phyloP scores from a whole-genome alignment of 2,888 invertebrate species.

The Phyllotreta cruciferae region DNA sequence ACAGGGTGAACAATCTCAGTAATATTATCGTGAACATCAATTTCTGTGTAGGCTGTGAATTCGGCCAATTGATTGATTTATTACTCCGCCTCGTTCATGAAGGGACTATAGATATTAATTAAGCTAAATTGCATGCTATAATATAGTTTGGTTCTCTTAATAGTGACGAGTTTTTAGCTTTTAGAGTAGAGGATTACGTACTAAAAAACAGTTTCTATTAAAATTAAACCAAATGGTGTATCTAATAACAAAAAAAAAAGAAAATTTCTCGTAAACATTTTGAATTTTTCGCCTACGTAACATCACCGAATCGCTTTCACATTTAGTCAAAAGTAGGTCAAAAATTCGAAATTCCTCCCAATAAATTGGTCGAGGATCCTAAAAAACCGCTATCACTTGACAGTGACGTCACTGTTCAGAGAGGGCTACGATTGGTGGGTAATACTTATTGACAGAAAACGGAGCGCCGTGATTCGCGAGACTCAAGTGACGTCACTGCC shows the following conservation, averaged over 20 bases:
- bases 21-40: no score
- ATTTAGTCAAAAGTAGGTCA: slow-evolving; percentile 5
- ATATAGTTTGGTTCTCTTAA: slow-evolving; percentile 22
- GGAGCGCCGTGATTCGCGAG: no score
- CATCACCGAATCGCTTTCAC: no score
- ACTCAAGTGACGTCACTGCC: no score
- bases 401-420: no score
- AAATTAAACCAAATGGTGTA: slow-evolving; percentile 23
- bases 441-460: no score
- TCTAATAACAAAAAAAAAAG: slow-evolving; percentile 16
- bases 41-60: no score
- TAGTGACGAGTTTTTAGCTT: slow-evolving; percentile 35
- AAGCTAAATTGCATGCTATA: slow-evolving; percentile 24
- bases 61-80: no score
- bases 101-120: no score
- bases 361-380: not conserved
- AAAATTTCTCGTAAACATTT: slow-evolving; percentile 5
- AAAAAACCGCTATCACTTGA: not conserved
- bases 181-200: slow-evolving; percentile 37
- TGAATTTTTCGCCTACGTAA: slow-evolving; percentile 4
- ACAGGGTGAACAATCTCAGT: no score
- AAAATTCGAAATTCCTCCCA: slow-evolving; percentile 14
- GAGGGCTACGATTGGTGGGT: no score
- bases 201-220: slow-evolving; percentile 8
- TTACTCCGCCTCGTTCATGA: no score